These are phyloP conservation scores for Lytechinus pictus DNA, from an alignment of 35 echinoderm and acorn worm species.

Conservation along the genomic window DNA sequence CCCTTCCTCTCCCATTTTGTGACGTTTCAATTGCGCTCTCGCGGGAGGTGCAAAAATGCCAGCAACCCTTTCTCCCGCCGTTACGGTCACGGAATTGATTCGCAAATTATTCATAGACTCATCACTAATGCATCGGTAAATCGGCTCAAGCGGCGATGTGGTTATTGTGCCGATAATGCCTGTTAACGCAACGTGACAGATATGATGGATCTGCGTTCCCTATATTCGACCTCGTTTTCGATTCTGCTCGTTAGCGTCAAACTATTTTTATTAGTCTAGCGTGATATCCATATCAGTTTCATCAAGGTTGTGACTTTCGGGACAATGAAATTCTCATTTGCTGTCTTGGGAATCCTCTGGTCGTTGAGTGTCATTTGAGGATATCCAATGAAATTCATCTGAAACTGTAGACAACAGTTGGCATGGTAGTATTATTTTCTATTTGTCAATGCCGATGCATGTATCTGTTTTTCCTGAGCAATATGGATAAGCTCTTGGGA, in stretches of 20 bases:
- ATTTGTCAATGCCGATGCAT: too few relatives aligned
- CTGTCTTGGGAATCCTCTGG: not conserved
- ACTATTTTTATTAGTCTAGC: slow-evolving; percentile 14
- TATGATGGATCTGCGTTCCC: slow-evolving; percentile 23
- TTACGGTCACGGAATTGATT: slow-evolving; percentile 45
- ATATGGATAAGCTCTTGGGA: too few relatives aligned
- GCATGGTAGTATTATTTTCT: not conserved
- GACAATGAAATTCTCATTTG: not conserved
- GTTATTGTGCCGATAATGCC: slow-evolving; percentile 36
- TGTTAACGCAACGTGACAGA: slow-evolving; percentile 38
- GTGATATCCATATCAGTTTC: not conserved
- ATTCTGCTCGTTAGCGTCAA: not conserved
- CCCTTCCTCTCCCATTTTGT: slow-evolving; percentile 1
- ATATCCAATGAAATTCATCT: not conserved
- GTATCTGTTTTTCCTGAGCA: too few relatives aligned
- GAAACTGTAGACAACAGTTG: not conserved
- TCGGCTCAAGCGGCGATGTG: slow-evolving; percentile 15
- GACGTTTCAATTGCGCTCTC: slow-evolving; percentile 31
- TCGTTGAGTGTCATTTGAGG: not conserved
- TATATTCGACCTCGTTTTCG: not conserved
- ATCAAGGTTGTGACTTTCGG: not conserved
- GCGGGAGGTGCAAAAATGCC: not conserved
- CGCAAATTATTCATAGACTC: slow-evolving; percentile 32
- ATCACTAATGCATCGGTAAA: slow-evolving; percentile 26
- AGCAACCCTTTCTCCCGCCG: not conserved